These are phyloP conservation scores for Eurypyga helias DNA, from an alignment of 2,113 vertebrate species.

Conservation along the genomic window DNA sequence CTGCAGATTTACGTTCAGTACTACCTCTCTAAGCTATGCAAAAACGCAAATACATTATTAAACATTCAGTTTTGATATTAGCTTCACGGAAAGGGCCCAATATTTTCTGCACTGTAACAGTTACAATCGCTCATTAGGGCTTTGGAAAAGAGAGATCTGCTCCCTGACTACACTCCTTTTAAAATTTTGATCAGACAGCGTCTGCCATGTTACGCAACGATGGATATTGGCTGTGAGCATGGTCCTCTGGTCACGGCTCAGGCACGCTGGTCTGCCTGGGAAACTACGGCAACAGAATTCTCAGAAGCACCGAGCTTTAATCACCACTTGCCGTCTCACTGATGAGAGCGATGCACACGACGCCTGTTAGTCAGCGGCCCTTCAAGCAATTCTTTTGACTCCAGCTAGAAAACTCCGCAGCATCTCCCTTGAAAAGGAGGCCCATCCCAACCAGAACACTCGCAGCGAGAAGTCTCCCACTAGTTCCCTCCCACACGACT, in stretches of 20 bases:
- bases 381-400: not conserved
- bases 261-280: not conserved
- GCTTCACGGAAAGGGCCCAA: not conserved
- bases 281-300: not conserved
- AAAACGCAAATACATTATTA: constrained; percentile 28
- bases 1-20: not conserved
- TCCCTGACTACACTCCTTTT: not conserved
- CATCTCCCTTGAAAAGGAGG: not conserved
- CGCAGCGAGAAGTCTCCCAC: not conserved
- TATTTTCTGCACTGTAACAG: constrained; percentile 13
- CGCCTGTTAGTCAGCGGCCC: not conserved
- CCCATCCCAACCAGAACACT: not conserved
- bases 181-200: not conserved
- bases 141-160: not conserved
- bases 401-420: not conserved
- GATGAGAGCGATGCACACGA: not conserved
- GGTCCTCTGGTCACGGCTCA: not conserved
- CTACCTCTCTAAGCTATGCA: not conserved
- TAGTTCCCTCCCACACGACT: not conserved
- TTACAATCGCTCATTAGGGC: not conserved
- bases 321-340: not conserved
- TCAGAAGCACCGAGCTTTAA: not conserved
- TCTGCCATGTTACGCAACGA: not conserved
- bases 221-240: not conserved
- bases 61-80: constrained; percentile 23